phyloP scores from a whole-genome alignment of 2,113 vertebrate species.

The Gambusia holbrooki region DNA sequence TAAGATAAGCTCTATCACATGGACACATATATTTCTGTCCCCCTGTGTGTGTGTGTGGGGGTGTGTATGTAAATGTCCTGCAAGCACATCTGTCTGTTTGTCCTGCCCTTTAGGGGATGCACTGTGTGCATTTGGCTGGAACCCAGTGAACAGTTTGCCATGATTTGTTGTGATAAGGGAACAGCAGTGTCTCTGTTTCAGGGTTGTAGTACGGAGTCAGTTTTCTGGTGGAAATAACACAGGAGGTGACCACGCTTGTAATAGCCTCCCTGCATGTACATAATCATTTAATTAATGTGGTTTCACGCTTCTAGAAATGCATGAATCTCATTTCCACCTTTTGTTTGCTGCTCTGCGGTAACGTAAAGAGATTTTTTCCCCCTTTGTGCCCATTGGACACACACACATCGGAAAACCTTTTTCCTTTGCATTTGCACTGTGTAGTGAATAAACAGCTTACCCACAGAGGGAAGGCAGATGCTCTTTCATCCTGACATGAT shows the following conservation, averaged over 20 bases:
- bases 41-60: background rate
- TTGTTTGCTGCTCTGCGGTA: conserved; percentile 16
- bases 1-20: conserved; percentile 54
- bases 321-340: conserved; percentile 23
- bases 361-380: background rate
- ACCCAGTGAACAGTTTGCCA: conserved; percentile 5
- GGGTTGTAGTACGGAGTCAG: conserved; percentile 20
- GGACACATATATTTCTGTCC: conserved; percentile 27
- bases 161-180: conserved; percentile 47
- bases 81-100: conserved; percentile 22
- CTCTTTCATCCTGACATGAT: conserved; percentile 43
- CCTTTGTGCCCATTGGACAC: background rate
- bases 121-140: conserved; percentile 21
- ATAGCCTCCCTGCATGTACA: conserved; percentile 8
- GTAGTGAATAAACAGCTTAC: conserved; percentile 40
- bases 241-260: conserved; percentile 9
- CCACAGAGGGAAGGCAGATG: conserved; percentile 35
- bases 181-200: conserved; percentile 56
- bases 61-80: conserved; percentile 1
- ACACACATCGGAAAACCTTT: background rate
- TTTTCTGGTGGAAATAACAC: conserved; percentile 15
- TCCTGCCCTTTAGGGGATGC: conserved; percentile 8
- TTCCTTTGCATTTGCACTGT: conserved; percentile 20
- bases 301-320: conserved; percentile 11
- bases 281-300: background rate